Evolutionary conservation across 2,888 invertebrate genomes (phyloP).

Genomic region (Drosophila buzzatii): DNA sequence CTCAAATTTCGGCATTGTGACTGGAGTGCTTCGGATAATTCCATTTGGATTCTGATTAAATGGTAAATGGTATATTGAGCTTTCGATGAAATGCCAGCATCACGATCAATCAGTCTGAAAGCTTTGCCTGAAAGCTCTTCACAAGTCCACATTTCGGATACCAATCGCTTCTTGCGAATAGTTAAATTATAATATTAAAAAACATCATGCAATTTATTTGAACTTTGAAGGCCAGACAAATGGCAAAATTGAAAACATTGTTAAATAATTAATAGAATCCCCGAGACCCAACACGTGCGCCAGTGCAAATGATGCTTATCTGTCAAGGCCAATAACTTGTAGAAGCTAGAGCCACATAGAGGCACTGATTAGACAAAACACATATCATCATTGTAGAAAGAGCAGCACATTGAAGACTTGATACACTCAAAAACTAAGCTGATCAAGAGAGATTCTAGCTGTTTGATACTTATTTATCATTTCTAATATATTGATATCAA

Average conservation of each 20-base stretch:
- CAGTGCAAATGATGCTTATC: conserved; percentile 28
- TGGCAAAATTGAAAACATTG: conserved; percentile 7
- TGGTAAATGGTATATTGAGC: neutral
- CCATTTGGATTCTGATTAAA: neutral
- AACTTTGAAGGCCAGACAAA: conserved; percentile 19
- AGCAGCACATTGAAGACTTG: neutral
- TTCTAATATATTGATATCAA: too few species aligned
- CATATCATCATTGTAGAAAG: too few species aligned
- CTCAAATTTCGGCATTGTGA: neutral
- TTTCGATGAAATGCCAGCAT: too few species aligned
- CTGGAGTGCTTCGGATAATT: conserved; percentile 6
- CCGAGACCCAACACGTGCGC: conserved; percentile 27
- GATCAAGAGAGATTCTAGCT: too few species aligned
- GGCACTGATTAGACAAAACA: neutral
- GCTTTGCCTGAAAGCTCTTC: neutral
- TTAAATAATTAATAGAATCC: neutral
- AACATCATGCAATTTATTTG: conserved; percentile 15
- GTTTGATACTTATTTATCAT: too few species aligned
- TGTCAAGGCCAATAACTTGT: neutral
- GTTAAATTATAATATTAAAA: neutral
- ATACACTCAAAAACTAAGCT: neutral
- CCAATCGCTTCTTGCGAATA: neutral
- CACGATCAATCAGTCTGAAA: neutral
- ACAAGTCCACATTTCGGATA: conserved; percentile 1
- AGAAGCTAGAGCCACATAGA: neutral